Evolutionary conservation across 1,140 invertebrate species (phyloP).

Genomic region (Lepidotrigona ventralis): DNA sequence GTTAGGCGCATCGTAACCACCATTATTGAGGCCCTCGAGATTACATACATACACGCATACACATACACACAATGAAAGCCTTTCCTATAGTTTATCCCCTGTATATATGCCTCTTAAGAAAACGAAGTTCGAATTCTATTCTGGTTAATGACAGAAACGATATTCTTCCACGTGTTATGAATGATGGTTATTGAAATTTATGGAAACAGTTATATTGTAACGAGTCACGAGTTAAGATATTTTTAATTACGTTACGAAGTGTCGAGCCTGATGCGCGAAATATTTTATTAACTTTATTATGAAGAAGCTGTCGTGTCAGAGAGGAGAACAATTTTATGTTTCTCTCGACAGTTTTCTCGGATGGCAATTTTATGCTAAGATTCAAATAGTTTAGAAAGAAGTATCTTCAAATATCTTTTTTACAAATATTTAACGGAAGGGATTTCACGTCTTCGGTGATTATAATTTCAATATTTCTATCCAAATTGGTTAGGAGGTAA

Average conservation of each 20-base stretch:
- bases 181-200: constrained; percentile 23
- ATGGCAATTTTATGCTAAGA: neutral
- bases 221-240: neutral
- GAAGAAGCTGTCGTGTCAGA: neutral
- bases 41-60: neutral
- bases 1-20: neutral
- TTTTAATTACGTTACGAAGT: constrained; percentile 20
- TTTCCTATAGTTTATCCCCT: constrained; percentile 32
- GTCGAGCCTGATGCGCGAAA: neutral
- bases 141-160: constrained; percentile 25
- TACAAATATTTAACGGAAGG: neutral
- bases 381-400: neutral
- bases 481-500: neutral
- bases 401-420: neutral
- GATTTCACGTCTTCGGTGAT: no score
- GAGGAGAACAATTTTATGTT: neutral
- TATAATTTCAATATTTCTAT: neutral
- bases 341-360: no score
- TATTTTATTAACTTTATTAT: neutral
- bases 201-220: neutral
- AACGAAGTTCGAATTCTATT: constrained; percentile 23
- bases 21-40: constrained; percentile 26
- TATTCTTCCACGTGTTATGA: constrained; percentile 36
- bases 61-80: neutral
- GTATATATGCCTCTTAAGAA: constrained; percentile 26